A percentile compares a stretch with the other conserved stretches of the same genome.
phyloP scores from a whole-genome alignment of 2,888 invertebrate species.

The Caenorhabditis zanzibari region DNA sequence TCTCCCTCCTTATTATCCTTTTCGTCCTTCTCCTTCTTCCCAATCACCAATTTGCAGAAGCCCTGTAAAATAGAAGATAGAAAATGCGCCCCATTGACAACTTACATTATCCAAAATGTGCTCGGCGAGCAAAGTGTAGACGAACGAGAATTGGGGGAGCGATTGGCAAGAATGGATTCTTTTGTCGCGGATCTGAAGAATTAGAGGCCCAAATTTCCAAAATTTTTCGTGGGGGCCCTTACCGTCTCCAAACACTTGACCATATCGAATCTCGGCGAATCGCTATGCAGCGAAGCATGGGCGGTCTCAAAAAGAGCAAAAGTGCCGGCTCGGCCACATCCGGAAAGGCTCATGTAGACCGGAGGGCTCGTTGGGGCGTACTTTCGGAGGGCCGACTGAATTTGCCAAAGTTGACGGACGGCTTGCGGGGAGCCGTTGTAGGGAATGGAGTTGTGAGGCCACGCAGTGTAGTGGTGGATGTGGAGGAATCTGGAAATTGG shows the following conservation, averaged over 20 bases:
- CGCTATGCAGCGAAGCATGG: conserved; percentile 50
- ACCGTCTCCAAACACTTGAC: conserved; percentile 55
- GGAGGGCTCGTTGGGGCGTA: conserved; percentile 59
- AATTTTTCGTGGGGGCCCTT: not conserved
- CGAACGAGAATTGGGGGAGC: conserved; percentile 62
- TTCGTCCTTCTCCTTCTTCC: not conserved
- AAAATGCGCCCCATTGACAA: no score
- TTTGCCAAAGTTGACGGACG: conserved; percentile 58
- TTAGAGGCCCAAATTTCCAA: not conserved
- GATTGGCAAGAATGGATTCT: conserved; percentile 67
- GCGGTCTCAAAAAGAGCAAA: conserved; percentile 69
- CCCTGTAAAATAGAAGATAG: not conserved
- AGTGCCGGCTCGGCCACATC: conserved; percentile 74
- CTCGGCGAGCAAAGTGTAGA: conserved; percentile 65
- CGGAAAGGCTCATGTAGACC: conserved; percentile 72
- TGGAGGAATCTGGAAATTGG: conserved; percentile 65
- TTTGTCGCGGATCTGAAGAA: conserved; percentile 55
- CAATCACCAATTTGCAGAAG: conserved; percentile 22
- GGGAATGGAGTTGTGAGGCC: conserved; percentile 66
- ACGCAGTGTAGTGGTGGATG: conserved; percentile 67
- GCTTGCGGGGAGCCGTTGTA: conserved; percentile 14
- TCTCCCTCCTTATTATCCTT: conserved; percentile 17
- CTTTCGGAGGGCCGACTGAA: conserved; percentile 67
- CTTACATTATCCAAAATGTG: conserved; percentile 68
- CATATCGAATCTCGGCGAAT: conserved; percentile 37